These are phyloP conservation scores for Telmatherina bonti DNA, from an alignment of 2,797 vertebrate species.

Conservation along the genomic window DNA sequence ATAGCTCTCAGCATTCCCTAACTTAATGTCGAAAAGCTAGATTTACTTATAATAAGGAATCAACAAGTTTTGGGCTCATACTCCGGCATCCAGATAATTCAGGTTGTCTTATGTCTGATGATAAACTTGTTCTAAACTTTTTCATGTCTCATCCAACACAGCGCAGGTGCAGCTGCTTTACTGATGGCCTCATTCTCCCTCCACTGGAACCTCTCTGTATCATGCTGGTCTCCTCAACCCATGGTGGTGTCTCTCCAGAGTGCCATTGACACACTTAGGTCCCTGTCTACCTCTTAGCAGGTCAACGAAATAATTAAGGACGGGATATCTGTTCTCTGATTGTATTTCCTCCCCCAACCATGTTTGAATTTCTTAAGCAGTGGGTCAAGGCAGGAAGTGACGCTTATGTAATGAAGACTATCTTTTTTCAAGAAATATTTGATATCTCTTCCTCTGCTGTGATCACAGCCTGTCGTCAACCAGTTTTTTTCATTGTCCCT, in stretches of 20 bases:
- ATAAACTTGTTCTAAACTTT: slow-evolving; percentile 23
- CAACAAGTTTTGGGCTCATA: neutral
- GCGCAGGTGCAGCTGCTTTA: slow-evolving; percentile 36
- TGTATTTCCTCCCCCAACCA: slow-evolving; percentile 33
- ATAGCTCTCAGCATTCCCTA: neutral
- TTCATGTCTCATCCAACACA: slow-evolving; percentile 11
- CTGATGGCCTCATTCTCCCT: slow-evolving; percentile 64
- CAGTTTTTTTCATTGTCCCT: slow-evolving; percentile 31
- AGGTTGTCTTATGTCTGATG: neutral
- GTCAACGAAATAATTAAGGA: slow-evolving; percentile 57
- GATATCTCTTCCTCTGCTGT: slow-evolving; percentile 33
- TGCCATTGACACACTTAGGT: slow-evolving; percentile 77
- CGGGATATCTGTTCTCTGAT: slow-evolving; percentile 31
- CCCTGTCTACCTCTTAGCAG: slow-evolving; percentile 63
- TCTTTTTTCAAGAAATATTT: slow-evolving; percentile 15
- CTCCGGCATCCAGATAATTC: slow-evolving; percentile 7
- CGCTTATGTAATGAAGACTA: slow-evolving; percentile 11
- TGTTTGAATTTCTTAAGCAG: slow-evolving; percentile 30
- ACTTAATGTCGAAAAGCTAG: neutral
- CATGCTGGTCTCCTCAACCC: slow-evolving; percentile 57
- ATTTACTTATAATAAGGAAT: neutral
- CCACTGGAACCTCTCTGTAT: slow-evolving; percentile 61
- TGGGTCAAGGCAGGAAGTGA: slow-evolving; percentile 32
- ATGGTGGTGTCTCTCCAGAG: slow-evolving; percentile 72
- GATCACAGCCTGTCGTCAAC: slow-evolving; percentile 44